Base-by-base conservation (phyloP, 2,797 vertebrate genomes). In the Smutsia gigantea region DNA sequence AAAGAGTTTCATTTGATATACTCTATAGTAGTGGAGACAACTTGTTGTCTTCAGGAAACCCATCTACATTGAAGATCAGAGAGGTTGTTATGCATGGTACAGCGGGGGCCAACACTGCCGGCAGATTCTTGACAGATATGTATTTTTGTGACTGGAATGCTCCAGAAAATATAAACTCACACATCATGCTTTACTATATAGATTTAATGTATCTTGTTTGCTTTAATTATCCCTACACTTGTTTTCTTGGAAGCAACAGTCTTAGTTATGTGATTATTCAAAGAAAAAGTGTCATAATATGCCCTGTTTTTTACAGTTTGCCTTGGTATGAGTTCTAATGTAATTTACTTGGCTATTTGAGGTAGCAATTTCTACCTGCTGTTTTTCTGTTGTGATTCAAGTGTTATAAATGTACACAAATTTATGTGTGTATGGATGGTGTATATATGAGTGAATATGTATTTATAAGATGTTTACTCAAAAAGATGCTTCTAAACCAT, bases 51-150 rank as follows among this genome's bases (percentile, higher is more conserved):
- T 72, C 2, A 27, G 57, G 29, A 91, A 94, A n/a, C 23, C 12
- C 39, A 1, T 25, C 37, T 4, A 2, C 34, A 23, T 9, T 78
- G 18, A 92, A 79, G 10, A 27, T 42, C 18, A n/a, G 23, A 85
- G 61, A 53, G 66, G 18, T 27, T 37, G 29, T 12, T 51, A 27
- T 57, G 90, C 10, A 8, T 13, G 18, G 46, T 57, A 59, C 11
- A 39, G 15, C 6, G 31, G 13, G 84, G 59, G 12, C 19, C 34
- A n/a, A 27, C 34, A 31, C 46, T 84, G 61, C 81, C 78, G 14
- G 42, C 46, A 46, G 49, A 68, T 89, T 92, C 69, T 61, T 94
- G 23, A 94, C 87, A 63, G n/a, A 74, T 93, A 49, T 88, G 15
- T 57, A 4, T 39, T 23, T 1, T 14, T 9, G 66, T 77, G 69